These are phyloP conservation scores for Limnodromus scolopaceus DNA, from an alignment of 2,797 vertebrate species.

Conservation along the genomic window DNA sequence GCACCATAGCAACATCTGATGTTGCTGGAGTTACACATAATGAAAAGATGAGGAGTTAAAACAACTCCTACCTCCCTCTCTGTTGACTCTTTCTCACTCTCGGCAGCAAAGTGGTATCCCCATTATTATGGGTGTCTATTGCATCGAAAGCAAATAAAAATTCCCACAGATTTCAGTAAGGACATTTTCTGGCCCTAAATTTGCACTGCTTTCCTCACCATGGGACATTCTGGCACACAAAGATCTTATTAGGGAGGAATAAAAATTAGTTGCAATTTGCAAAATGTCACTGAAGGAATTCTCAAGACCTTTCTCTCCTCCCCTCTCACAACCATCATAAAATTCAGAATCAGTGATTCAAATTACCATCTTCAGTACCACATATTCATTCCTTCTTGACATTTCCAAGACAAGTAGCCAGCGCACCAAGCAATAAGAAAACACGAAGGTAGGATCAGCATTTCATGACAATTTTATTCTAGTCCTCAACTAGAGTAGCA, in stretches of 20 bases:
- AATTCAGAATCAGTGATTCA: neutral
- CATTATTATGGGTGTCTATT: neutral
- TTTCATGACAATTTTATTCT: neutral
- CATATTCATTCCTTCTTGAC: neutral
- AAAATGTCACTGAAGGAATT: neutral
- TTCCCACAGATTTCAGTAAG: neutral
- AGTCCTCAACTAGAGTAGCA: neutral
- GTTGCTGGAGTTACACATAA: slow-evolving; percentile 50
- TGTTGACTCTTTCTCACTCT: neutral
- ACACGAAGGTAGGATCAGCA: rapidly evolving
- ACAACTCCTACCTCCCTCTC: neutral
- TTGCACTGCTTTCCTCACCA: neutral
- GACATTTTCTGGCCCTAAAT: neutral
- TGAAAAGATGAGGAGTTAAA: neutral
- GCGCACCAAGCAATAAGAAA: neutral
- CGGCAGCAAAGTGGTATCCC: neutral
- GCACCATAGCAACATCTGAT: slow-evolving; percentile 79
- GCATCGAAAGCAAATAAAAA: neutral
- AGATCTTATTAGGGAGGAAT: neutral
- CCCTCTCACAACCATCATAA: neutral
- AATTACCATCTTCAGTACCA: neutral
- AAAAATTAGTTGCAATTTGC: neutral
- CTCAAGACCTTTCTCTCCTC: neutral
- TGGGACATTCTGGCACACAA: neutral
- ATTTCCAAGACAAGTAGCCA: neutral